Evolutionary conservation across 2,113 vertebrate species (phyloP).

Genomic region (Hypomesus transpacificus): DNA sequence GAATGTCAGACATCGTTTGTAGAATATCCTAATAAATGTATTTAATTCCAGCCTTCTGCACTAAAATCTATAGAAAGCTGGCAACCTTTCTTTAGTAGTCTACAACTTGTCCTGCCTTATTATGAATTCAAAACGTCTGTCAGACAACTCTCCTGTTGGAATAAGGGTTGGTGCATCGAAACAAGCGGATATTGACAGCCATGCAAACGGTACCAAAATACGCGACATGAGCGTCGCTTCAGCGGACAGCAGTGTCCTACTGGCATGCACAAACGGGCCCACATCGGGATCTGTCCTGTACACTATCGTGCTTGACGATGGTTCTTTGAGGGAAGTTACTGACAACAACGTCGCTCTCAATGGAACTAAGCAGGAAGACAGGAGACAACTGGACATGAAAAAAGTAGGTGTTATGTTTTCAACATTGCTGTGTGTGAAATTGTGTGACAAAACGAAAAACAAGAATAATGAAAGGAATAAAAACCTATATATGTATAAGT

Average conservation of each 20-base stretch:
- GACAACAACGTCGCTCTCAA: constrained; percentile 44
- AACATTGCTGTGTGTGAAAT: no score
- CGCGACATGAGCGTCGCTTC: constrained; percentile 45
- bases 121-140: constrained; percentile 74
- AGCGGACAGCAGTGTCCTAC: constrained; percentile 41
- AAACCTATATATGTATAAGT: no score
- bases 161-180: constrained; percentile 45
- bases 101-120: constrained; percentile 43
- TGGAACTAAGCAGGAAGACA: constrained; percentile 48
- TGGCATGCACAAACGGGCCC: constrained; percentile 51
- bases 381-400: constrained; percentile 55
- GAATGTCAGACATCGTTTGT: constrained; percentile 30
- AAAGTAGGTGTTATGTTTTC: constrained; percentile 62
- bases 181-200: constrained; percentile 50
- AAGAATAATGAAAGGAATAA: no score
- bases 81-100: constrained; percentile 65
- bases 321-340: constrained; percentile 42
- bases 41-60: constrained; percentile 58
- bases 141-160: constrained; percentile 62
- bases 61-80: constrained; percentile 62
- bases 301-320: constrained; percentile 54
- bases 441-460: no score
- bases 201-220: constrained; percentile 49
- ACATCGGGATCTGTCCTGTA: constrained; percentile 42
- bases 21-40: constrained; percentile 73